phyloP scores from a whole-genome alignment of 2,113 vertebrate genomes.

The Proteles cristata region DNA sequence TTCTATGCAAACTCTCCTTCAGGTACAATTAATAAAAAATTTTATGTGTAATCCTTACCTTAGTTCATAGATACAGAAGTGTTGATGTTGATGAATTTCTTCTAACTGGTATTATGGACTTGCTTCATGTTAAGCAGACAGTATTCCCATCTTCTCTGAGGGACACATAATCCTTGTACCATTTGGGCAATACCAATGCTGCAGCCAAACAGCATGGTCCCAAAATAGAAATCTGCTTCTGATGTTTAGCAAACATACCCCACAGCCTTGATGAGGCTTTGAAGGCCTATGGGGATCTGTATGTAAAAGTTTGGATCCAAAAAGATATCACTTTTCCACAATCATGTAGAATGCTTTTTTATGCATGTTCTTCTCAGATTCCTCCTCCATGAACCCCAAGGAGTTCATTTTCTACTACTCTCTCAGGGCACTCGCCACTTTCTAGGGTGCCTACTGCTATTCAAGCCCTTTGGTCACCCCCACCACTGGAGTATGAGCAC shows the following conservation, averaged over 20 bases:
- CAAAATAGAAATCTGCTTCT: constrained; percentile 19
- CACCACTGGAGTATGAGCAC: background rate
- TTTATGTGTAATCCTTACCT: background rate
- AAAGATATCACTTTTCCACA: background rate
- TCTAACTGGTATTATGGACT: background rate
- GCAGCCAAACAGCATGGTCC: background rate
- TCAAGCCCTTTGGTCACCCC: background rate
- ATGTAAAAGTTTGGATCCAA: background rate
- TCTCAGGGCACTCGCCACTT: background rate
- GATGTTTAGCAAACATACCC: background rate
- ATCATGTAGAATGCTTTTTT: background rate
- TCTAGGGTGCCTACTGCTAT: background rate
- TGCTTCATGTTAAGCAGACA: background rate
- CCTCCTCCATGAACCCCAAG: background rate
- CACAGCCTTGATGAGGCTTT: background rate
- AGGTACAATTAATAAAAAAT: background rate
- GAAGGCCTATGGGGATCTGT: background rate
- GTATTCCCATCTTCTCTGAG: background rate
- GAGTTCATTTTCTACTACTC: background rate
- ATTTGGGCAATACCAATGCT: background rate
- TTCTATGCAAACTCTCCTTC: background rate
- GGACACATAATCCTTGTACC: background rate
- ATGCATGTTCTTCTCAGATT: background rate
- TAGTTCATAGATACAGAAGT: background rate
- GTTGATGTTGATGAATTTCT: background rate